Conservation (phyloP, 2,888 invertebrate genomes). For the Homarus gammarus region DNA sequence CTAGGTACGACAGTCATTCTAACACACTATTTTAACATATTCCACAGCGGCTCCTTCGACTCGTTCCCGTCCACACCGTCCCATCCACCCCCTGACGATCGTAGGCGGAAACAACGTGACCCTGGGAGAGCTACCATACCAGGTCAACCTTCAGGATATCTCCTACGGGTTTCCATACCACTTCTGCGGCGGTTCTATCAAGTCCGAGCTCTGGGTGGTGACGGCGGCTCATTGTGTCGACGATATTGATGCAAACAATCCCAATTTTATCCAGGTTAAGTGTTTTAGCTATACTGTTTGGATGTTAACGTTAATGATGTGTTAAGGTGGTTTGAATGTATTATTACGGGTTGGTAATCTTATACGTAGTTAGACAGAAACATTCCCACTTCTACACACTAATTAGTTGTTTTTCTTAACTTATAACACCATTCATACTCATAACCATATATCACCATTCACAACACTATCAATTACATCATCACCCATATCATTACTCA, state of each 20-base stretch:
- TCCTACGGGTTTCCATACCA: conserved; percentile 32
- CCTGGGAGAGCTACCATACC: conserved; percentile 26
- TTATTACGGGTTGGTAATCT: too few species aligned
- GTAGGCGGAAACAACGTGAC: background rate
- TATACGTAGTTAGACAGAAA: too few species aligned
- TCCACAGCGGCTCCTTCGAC: background rate
- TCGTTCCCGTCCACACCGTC: background rate
- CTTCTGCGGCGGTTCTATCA: conserved; percentile 21
- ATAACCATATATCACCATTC: too few species aligned
- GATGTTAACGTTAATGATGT: too few species aligned
- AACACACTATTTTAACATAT: background rate
- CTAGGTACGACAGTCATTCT: background rate
- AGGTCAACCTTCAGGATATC: conserved; percentile 23
- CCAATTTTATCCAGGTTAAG: conserved; percentile 19
- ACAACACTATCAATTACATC: too few species aligned
- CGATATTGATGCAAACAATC: background rate
- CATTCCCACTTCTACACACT: too few species aligned
- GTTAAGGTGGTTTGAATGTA: too few species aligned
- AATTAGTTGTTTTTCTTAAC: too few species aligned
- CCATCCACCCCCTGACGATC: background rate
- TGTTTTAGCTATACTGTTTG: too few species aligned
- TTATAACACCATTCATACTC: too few species aligned
- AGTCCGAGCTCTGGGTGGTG: conserved; percentile 3
- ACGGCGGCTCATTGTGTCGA: conserved; percentile 29
- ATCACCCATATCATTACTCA: background rate